Percentiles rank a stretch among this genome's conserved stretches.
Conservation (phyloP, 2,888 invertebrate genomes). For the Furcula furcula region DNA sequence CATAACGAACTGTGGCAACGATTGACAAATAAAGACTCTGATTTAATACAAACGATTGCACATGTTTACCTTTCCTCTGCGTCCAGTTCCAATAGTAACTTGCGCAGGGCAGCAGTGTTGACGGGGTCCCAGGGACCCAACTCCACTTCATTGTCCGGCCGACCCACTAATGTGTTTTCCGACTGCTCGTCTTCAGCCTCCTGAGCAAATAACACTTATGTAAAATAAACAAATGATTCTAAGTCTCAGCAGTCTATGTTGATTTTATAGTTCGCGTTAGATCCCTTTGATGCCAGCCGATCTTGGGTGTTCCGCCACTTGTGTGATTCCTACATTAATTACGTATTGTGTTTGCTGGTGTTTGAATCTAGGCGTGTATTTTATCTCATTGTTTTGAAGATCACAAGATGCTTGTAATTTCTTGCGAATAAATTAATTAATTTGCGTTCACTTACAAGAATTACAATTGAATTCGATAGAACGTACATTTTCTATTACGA, state of each 20-base stretch:
- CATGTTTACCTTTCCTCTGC: constrained; percentile 60
- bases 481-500: too few species aligned
- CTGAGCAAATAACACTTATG: constrained; percentile 28
- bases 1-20: too few species aligned
- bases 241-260: neutral
- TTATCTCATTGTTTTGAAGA: too few species aligned
- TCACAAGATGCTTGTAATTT: too few species aligned
- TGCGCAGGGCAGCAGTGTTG: constrained; percentile 66
- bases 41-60: neutral
- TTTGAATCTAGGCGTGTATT: too few species aligned
- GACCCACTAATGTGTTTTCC: constrained; percentile 54
- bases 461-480: too few species aligned
- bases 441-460: too few species aligned
- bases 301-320: too few species aligned
- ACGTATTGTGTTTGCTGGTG: too few species aligned
- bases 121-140: constrained; percentile 61
- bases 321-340: neutral
- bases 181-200: constrained; percentile 64
- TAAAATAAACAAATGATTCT: neutral
- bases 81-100: constrained; percentile 67
- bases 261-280: neutral
- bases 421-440: too few species aligned
- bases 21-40: too few species aligned
- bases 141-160: constrained; percentile 49
- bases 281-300: neutral